Percentiles rank a stretch among this genome's conserved stretches.
Evolutionary conservation across 2,113 vertebrate species (phyloP).

Genomic region (Ciconia boyciana): DNA sequence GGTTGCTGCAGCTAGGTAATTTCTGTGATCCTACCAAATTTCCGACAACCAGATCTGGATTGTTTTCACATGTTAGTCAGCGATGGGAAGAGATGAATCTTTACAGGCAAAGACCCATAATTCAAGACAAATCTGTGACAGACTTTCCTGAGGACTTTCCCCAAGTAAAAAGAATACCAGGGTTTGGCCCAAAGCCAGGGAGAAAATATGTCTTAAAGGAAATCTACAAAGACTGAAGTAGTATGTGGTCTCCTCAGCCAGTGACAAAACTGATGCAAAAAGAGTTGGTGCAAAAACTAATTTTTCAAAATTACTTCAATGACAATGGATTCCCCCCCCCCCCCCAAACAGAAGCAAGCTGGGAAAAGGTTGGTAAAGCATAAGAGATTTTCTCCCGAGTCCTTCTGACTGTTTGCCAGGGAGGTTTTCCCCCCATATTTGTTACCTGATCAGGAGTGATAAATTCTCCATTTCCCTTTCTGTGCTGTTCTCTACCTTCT

Average conservation of each 20-base stretch:
- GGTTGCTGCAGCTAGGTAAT: neutral
- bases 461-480: neutral
- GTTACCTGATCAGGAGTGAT: neutral
- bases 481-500: neutral
- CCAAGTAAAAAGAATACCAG: constrained; percentile 14
- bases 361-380: neutral
- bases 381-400: neutral
- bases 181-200: constrained; percentile 3
- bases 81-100: neutral
- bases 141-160: constrained; percentile 31
- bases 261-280: neutral
- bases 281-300: neutral
- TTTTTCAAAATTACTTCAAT: neutral
- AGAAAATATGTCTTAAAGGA: constrained; percentile 9
- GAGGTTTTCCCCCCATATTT: neutral
- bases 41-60: neutral
- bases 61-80: neutral
- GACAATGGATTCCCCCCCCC: too few species aligned
- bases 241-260: neutral
- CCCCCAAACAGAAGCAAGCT: neutral
- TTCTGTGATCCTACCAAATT: neutral
- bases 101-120: neutral
- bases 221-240: neutral
- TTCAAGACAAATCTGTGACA: neutral
- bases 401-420: neutral